Base-by-base conservation (phyloP, 1,140 invertebrate genomes). In the Atopsyche davidsoni region DNA sequence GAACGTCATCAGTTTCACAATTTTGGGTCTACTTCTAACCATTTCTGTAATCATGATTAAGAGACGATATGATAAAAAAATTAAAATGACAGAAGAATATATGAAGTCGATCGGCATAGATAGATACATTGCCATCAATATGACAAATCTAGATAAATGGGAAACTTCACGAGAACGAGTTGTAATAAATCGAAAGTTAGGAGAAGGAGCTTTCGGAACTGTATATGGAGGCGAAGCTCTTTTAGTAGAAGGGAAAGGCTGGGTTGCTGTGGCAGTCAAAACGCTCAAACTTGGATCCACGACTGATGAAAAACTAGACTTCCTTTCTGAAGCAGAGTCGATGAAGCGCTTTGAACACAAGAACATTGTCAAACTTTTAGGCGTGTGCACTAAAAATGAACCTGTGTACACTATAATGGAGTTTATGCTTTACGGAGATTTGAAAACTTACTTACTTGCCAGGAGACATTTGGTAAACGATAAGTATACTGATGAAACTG, bases 291-390 rank as follows among this genome's bases (percentile, higher is more conserved):
- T 81, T 7, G 87, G 87, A 1, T 87, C 86, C 2, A 81, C 80
- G 1, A 81, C 82, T 4, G 90, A 94, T 59, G 86, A 93, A 62
- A 92, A 92, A 64, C 68, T 92, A n/a, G 90, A 95, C 64, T 95
- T 95, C 58, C 72, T 95, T n/a, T 86, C 87, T 43, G 92, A 96
- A 65, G 91, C 91, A 1, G 89, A 92, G 63, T 81, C 89, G 16
- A 94, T 96, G 87, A 94, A 94, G 61, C 75, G 85, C 36, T 91
- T 96, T 64, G 83, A 91, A 39, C 92, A 96, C 64, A 83, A 84
- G 53, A 96, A 97, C 64, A 87, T 97, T 22, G 82, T 96, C 0
- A 83, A 85, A 55, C 71, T 97, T 2, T 67, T 96, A 0, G 91
- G 84, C 1, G 89, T 96, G 19, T 91, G 87, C 58, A 89, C 87